Base-by-base conservation (phyloP, 2,113 vertebrate genomes). In the Zonotrichia leucophrys region DNA sequence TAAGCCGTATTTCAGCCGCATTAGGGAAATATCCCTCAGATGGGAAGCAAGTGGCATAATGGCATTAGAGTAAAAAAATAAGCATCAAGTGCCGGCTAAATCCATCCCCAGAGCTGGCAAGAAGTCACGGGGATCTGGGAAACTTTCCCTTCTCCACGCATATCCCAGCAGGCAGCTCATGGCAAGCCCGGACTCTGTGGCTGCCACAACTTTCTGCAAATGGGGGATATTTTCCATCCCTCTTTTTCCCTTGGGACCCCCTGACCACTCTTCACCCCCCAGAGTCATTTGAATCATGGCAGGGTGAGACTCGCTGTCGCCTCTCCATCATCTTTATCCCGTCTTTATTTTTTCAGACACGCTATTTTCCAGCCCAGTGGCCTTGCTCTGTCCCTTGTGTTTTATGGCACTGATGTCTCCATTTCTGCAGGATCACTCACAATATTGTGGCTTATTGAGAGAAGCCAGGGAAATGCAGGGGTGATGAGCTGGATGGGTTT, bases 311-410 rank as follows among this genome's bases (percentile, higher is more conserved):
- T 86, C 1, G 2, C 73, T 31, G 47, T 78, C 21, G 20, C 85
- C 82, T 90, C 76, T 97, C 89, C 68, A 55, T 62, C 91, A 94
- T 91, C 80, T 92, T 79, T 77, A 92, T 64, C 56, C 64, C 6
- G 2, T 83, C 93, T 95, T 83, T 84, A 88, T 56, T 80, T 84
- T 90, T 93, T 53, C 83, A 89, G 64, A 68, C 87, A 70, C 31
- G 33, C 80, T 91, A 68, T 96, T 97, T 95, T 97, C 94, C 92
- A 96, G 95, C 83, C 96, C 93, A 97, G 91, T 86, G 92, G 95
- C 89, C 91, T 96, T 96, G 92, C 74, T 85, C 93, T 94, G 92
- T 94, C 95, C 92, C 85, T 87, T 2, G 37, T 95, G 87, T 88
- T 97, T 96, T 93, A 97, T 63, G 89, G 95, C 87, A 53, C 50